phyloP scores from a whole-genome alignment of 2,113 vertebrate genomes.

The Notechis scutatus region DNA sequence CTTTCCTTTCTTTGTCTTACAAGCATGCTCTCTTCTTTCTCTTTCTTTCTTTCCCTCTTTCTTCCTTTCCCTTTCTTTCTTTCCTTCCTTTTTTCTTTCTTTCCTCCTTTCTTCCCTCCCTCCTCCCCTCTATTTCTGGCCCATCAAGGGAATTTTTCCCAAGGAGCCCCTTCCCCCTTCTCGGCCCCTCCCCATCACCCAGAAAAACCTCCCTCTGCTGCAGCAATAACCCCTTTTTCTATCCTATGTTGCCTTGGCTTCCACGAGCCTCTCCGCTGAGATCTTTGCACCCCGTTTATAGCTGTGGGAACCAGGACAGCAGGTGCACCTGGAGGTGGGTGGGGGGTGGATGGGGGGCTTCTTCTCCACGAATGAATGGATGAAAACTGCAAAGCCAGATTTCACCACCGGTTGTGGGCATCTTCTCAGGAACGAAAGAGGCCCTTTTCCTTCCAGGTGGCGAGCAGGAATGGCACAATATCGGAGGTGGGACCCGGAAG shows the following conservation, averaged over 20 bases:
- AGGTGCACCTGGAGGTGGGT: not conserved
- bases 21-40: no score
- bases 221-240: not conserved
- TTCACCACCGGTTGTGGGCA: not conserved
- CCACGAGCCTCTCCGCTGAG: not conserved
- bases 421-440: not conserved
- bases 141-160: not conserved
- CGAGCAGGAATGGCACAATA: not conserved
- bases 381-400: not conserved
- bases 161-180: not conserved
- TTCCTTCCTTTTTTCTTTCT: no score
- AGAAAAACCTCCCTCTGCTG: not conserved
- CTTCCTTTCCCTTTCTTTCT: no score
- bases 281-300: not conserved
- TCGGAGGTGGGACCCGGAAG: not conserved
- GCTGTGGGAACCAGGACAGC: not conserved
- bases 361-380: not conserved
- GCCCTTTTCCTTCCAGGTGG: not conserved
- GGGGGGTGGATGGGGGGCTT: not conserved
- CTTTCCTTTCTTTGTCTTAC: no score
- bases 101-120: accelerated
- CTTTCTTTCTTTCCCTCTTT: no score
- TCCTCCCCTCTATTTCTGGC: not conserved
- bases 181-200: not conserved
- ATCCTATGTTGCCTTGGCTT: not conserved